Percentiles rank a stretch among this genome's conserved stretches.
Conservation (phyloP, 2,888 invertebrate genomes). For the Scaptomyza reducta region DNA sequence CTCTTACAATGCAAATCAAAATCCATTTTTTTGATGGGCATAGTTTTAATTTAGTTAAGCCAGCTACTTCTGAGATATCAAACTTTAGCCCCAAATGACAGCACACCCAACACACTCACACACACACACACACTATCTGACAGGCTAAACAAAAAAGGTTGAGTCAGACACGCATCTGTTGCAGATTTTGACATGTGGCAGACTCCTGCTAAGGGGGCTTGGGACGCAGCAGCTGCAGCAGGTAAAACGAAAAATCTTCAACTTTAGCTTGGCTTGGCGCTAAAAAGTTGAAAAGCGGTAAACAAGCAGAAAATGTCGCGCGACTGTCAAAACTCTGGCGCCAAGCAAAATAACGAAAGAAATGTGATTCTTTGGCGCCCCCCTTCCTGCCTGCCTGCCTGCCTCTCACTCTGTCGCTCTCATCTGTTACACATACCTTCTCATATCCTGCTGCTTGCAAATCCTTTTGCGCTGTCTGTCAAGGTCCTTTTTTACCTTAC, state of each 20-base stretch:
- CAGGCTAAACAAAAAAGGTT: conserved; percentile 32
- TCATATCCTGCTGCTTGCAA: conserved; percentile 23
- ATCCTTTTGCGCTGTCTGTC: conserved; percentile 51
- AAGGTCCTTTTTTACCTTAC: conserved; percentile 14
- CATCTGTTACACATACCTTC: conserved; percentile 10
- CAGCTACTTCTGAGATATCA: conserved; percentile 29
- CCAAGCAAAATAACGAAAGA: conserved; percentile 19
- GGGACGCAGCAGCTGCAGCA: conserved; percentile 13
- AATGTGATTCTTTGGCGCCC: no score
- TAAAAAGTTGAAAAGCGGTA: conserved; percentile 71
- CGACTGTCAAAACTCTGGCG: conserved; percentile 66
- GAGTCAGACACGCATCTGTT: conserved; percentile 47
- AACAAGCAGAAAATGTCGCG: conserved; percentile 77
- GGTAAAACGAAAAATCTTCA: conserved; percentile 28
- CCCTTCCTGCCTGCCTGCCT: not conserved
- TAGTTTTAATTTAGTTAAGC: conserved; percentile 69
- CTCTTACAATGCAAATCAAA: conserved; percentile 16
- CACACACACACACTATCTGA: not conserved
- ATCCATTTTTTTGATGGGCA: conserved; percentile 40
- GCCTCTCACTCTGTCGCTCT: not conserved
- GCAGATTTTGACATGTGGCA: conserved; percentile 65
- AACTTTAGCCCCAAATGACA: conserved; percentile 49
- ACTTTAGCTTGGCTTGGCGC: conserved; percentile 32
- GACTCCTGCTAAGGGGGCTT: conserved; percentile 1
- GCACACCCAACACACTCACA: conserved; percentile 18